phyloP scores from a whole-genome alignment of 35 echinoderm and acorn worm species.

The Heliocidaris erythrogramma region DNA sequence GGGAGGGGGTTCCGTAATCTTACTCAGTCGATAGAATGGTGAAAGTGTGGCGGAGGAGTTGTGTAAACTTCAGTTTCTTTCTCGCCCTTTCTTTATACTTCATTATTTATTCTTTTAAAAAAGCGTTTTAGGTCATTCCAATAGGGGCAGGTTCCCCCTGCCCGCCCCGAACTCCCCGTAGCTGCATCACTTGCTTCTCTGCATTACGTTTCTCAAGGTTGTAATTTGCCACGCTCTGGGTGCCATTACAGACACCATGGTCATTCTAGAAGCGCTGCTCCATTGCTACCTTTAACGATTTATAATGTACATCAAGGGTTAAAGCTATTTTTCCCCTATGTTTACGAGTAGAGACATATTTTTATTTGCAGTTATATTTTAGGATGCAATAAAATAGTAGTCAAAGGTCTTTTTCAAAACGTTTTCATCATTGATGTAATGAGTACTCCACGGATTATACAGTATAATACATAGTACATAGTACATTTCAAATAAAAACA shows the following conservation, averaged over 20 bases:
- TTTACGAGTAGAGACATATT: no score
- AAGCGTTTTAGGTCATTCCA: no score
- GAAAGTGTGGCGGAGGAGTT: not conserved
- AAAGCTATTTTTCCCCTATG: not conserved
- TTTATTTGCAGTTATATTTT: no score
- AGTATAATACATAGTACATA: no score
- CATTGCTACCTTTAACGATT: not conserved
- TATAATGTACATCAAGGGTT: not conserved
- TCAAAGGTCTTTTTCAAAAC: no score
- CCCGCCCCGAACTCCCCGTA: not conserved
- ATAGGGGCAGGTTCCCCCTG: not conserved
- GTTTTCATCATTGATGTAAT: no score
- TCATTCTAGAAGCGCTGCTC: not conserved
- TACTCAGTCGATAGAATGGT: not conserved
- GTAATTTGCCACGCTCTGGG: not conserved
- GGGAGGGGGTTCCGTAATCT: not conserved
- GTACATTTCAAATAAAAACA: no score
- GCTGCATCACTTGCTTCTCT: not conserved
- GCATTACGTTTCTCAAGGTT: not conserved
- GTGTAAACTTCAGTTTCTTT: not conserved
- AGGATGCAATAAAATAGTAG: not conserved
- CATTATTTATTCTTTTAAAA: not conserved
- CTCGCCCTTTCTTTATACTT: not conserved
- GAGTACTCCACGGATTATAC: no score
- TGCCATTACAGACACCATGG: not conserved